Evolutionary conservation across 2,888 invertebrate genomes (phyloP), one percentile per base, ranked within the genome.

Genomic region (Sussaba pulchella): DNA sequence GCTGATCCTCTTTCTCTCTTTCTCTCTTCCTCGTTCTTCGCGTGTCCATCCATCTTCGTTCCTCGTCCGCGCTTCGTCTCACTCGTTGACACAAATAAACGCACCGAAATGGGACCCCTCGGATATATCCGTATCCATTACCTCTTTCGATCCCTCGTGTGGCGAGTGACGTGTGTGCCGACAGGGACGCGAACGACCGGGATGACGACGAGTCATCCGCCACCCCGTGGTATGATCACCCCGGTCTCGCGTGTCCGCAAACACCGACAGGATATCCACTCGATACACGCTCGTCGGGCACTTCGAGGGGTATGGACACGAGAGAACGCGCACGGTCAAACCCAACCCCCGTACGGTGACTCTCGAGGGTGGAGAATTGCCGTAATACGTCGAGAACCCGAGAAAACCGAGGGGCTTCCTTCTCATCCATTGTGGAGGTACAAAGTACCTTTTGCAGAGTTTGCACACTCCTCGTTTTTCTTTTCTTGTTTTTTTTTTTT

Each of bases 51-150:
- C 54, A 19, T 63, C 21, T 79, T 75, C 26, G 31, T 1, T 39
- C 1, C 17, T 10, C 31, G 26, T 36, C 21, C 1, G 21, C 64
- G 26, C 24, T 9, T 67, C 59, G 41, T 67, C 39, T 72, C 54
- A 41, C 52, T 71, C 36, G 39, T 57, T 50, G 63, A 69, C 63
- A 57, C 67, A 72, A 73, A 77, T 72, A 77, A 72, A 73, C 72
- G 43, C 67, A 36, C 21, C 63, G 75, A 75, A 82, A 78, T 43
- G 78, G 61, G 66, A 77, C 26, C 73, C 61, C 59, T 41, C 47
- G n/a, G 43, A 26, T 36, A 76, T 72, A 72, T 63, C 82, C 87
- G 84, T 88, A 88, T 88, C 88, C 88, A 87, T 88, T 88, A 88
- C 88, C 83, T 86, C 61, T 83, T 83, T 84, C 81, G 79, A 82